These are phyloP conservation scores for Heliconius erato DNA, from an alignment of 2,888 invertebrate species.

Conservation along the genomic window DNA sequence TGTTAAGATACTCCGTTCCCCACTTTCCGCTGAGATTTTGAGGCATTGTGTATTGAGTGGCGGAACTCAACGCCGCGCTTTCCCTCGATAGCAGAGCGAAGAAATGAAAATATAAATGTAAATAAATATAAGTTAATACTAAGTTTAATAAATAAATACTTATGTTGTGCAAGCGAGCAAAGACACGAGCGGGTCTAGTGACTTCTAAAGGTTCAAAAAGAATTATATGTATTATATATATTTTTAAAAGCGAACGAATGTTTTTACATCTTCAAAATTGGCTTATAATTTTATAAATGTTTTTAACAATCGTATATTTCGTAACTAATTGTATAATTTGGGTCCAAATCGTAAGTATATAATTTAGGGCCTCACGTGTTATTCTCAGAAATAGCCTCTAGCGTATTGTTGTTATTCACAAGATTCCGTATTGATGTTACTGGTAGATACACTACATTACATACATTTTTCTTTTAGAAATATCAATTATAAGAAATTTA, in stretches of 20 bases:
- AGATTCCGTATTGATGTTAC: not conserved
- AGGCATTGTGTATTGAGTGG: too few species aligned
- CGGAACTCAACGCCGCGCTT: too few species aligned
- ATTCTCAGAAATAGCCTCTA: not conserved
- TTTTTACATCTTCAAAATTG: not conserved
- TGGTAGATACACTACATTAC: not conserved
- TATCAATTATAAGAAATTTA: not conserved
- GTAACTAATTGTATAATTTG: conserved; percentile 9
- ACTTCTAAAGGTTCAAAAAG: too few species aligned
- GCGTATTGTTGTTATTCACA: not conserved
- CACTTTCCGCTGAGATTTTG: too few species aligned
- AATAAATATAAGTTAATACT: too few species aligned
- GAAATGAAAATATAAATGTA: too few species aligned
- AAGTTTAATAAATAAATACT: too few species aligned
- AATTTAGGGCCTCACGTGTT: conserved; percentile 2
- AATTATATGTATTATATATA: not conserved
- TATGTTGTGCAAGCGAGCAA: too few species aligned
- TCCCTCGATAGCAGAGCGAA: too few species aligned
- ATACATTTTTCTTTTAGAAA: not conserved
- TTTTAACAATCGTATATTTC: not conserved
- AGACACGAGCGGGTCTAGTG: too few species aligned
- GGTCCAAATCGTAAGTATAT: not conserved
- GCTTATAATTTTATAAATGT: conserved; percentile 6
- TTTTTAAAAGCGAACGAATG: not conserved
- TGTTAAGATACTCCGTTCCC: too few species aligned